phyloP scores from a whole-genome alignment of 2,888 invertebrate species.

The Biston betularia region DNA sequence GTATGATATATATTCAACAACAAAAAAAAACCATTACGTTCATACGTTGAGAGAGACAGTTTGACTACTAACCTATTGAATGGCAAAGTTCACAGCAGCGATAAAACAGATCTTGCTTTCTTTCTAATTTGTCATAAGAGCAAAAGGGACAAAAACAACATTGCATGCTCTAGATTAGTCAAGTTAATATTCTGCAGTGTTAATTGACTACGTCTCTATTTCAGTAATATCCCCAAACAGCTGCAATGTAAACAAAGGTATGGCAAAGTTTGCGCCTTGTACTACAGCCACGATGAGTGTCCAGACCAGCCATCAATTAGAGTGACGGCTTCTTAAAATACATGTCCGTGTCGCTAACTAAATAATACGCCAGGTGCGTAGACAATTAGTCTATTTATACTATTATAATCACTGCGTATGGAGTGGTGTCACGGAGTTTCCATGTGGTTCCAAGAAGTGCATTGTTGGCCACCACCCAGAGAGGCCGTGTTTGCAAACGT shows the following conservation, averaged over 20 bases:
- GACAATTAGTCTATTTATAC: conserved; percentile 69
- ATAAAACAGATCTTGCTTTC: no score
- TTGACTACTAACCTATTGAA: no score
- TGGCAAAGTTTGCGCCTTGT: conserved; percentile 63
- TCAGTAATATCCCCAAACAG: background rate
- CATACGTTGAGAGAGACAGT: no score
- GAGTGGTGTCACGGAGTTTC: conserved; percentile 79
- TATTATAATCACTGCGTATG: conserved; percentile 80
- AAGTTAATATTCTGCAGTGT: background rate
- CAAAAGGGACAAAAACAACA: no score
- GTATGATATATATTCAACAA: no score
- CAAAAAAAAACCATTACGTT: no score
- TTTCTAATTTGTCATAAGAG: background rate
- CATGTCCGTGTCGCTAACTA: conserved; percentile 74
- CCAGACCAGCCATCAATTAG: conserved; percentile 64
- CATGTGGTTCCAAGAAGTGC: conserved; percentile 66
- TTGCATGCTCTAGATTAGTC: no score
- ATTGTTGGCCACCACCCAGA: conserved; percentile 82
- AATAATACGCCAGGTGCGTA: conserved; percentile 79
- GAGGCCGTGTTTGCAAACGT: conserved; percentile 81
- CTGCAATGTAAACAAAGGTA: conserved; percentile 5
- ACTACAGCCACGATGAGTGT: conserved; percentile 62
- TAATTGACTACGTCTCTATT: background rate
- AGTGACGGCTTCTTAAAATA: conserved; percentile 69
- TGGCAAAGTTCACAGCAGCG: no score